phyloP scores from a whole-genome alignment of 1,140 invertebrate genomes.

The Macrotrachela quadricornifera region DNA sequence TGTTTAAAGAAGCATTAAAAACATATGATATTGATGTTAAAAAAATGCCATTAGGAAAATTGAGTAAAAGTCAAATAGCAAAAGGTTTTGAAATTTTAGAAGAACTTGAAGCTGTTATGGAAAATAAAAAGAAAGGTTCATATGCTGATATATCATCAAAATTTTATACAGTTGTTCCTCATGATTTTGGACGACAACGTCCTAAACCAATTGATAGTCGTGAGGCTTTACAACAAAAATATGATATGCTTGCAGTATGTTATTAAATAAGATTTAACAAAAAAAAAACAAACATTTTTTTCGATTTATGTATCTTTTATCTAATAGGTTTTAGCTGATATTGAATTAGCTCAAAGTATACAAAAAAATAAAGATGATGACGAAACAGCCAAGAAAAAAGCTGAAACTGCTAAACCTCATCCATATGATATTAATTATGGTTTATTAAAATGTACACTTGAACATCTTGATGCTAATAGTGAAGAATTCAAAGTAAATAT shows the following conservation, averaged over 20 bases:
- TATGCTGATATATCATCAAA: conserved; percentile 20
- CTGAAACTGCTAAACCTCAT: conserved; percentile 14
- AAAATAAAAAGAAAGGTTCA: conserved; percentile 12
- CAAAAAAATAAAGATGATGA: conserved; percentile 22
- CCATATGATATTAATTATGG: conserved; percentile 29
- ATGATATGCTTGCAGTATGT: conserved; percentile 30
- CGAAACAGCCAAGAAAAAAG: conserved; percentile 8
- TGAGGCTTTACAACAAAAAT: conserved; percentile 25
- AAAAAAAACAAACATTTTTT: background rate
- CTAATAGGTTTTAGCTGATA: conserved; percentile 31
- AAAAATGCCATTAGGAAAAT: conserved; percentile 34
- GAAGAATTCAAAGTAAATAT: conserved; percentile 22
- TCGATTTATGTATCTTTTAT: too few relatives aligned
- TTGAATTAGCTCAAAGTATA: conserved; percentile 31
- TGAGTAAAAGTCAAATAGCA: conserved; percentile 32
- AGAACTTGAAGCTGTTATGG: conserved; percentile 24
- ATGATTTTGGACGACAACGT: conserved; percentile 28
- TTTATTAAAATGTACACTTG: conserved; percentile 25
- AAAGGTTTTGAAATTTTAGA: conserved; percentile 33
- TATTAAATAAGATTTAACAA: background rate
- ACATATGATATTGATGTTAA: conserved; percentile 31
- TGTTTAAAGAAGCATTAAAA: conserved; percentile 30
- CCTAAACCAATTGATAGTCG: conserved; percentile 22
- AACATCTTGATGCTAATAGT: conserved; percentile 15
- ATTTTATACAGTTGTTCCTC: conserved; percentile 34